Evolutionary conservation across 2,888 invertebrate genomes (phyloP), one percentile per base, ranked within the genome.

Genomic region (Deroplatys truncata): DNA sequence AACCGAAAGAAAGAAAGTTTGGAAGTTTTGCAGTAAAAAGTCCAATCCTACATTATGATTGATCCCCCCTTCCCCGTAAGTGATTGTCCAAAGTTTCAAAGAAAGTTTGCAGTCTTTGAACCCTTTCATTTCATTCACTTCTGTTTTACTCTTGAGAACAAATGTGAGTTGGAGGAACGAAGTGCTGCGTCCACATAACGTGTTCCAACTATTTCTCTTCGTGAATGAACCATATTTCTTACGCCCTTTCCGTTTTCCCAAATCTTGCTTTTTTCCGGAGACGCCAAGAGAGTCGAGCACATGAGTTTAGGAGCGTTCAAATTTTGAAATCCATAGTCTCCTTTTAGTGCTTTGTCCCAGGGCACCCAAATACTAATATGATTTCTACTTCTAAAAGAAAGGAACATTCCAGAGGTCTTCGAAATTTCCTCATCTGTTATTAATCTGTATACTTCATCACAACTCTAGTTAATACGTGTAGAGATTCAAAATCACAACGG

Each of bases 21-120:
- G 29, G 25, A 86, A 86, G 10, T 82, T 82, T 82, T 28, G 28
- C 82, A 56, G 86, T 86, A 86, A 86, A 86, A 86, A 86, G 72
- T 86, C 29, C 25, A 82, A 86, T 86, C 29, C n/a, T 86, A 86
- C 86, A 86, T 86, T 86, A 86, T 86, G 86, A 86, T 86, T 72
- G 86, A 82, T 86, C 29, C 86, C 43, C 86, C 49, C 28, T 72
- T 82, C 43, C 86, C 28, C 28, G 72, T 82, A 86, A 86, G 56
- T 72, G 86, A 86, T 86, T 86, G 82, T 82, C 86, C 86, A 86
- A 86, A 86, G 86, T 86, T 86, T 86, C 1, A 29, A 72, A 31
- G 31, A 82, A 86, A 56, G n/a, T 85, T 49, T 28, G 20, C 49
- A 10, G 4, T 84, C 84, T 29, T 49, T 15, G 28, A 72, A 28